A percentile compares a stretch with the other conserved stretches of the same genome.
Evolutionary conservation across 2,888 invertebrate genomes (phyloP).

Genomic region (Synergus umbraculus): DNA sequence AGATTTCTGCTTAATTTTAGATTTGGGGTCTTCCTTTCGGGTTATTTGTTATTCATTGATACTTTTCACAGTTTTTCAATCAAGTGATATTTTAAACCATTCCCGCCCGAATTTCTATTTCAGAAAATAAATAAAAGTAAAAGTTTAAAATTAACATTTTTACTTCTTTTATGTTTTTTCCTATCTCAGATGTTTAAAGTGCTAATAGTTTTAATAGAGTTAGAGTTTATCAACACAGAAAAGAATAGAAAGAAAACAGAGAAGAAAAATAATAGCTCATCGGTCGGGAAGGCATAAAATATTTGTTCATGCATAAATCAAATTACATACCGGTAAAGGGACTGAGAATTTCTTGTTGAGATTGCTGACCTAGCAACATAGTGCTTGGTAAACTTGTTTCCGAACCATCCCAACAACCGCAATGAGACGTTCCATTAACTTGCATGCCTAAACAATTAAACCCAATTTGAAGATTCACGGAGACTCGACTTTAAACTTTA

Average conservation of each 20-base stretch:
- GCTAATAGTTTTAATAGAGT: constrained; percentile 5
- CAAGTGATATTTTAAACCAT: no score
- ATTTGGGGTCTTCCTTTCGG: not conserved
- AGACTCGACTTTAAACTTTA: constrained; percentile 4
- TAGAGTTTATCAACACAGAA: not conserved
- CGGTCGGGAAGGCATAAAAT: not conserved
- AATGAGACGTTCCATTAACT: constrained; percentile 74
- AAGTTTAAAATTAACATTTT: not conserved
- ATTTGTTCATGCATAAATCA: constrained; percentile 29
- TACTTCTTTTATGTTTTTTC: not conserved
- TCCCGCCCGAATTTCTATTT: no score
- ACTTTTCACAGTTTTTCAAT: not conserved
- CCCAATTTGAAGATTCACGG: constrained; percentile 26
- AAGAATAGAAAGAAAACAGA: not conserved
- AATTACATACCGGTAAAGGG: constrained; percentile 70
- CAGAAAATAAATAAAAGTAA: no score
- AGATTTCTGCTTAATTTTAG: constrained; percentile 11
- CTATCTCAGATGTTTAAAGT: not conserved
- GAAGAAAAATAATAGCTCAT: not conserved
- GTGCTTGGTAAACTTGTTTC: constrained; percentile 74
- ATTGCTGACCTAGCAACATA: constrained; percentile 75
- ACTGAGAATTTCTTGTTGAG: constrained; percentile 73
- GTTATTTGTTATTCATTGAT: not conserved
- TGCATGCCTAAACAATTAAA: constrained; percentile 70
- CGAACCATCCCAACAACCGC: constrained; percentile 74